These are phyloP conservation scores for Heliconius hortense DNA, from an alignment of 2,888 invertebrate genomes.

Conservation along the genomic window DNA sequence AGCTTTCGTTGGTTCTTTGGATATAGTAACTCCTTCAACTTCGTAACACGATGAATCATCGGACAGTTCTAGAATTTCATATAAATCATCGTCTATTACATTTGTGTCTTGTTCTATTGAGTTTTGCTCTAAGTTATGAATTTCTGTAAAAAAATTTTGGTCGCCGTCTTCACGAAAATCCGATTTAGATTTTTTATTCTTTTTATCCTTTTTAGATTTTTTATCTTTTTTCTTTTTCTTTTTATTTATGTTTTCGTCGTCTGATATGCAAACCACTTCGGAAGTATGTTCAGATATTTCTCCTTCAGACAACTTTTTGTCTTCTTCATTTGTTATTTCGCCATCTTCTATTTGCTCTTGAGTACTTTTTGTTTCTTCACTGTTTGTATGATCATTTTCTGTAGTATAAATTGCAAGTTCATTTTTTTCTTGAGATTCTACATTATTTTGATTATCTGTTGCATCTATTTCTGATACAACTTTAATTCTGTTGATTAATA, in stretches of 20 bases:
- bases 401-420: neutral
- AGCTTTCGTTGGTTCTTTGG: conserved; percentile 71
- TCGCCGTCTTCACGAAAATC: conserved; percentile 67
- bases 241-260: conserved; percentile 59
- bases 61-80: conserved; percentile 68
- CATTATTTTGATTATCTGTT: neutral
- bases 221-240: conserved; percentile 63
- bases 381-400: neutral
- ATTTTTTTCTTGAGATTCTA: conserved; percentile 4
- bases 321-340: conserved; percentile 36
- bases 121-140: conserved; percentile 17
- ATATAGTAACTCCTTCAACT: conserved; percentile 62
- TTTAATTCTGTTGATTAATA: neutral
- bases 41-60: conserved; percentile 70
- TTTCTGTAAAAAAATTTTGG: conserved; percentile 62
- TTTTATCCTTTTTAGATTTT: conserved; percentile 70
- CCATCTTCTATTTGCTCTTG: conserved; percentile 43
- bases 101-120: conserved; percentile 13
- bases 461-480: neutral
- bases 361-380: neutral
- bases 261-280: conserved; percentile 80
- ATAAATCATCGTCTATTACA: conserved; percentile 50
- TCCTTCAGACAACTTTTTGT: conserved; percentile 62
- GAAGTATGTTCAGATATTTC: conserved; percentile 64
- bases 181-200: conserved; percentile 62